Conservation (phyloP, 92 coral and sea anemone species). For the Scolanthus callimorphus region DNA sequence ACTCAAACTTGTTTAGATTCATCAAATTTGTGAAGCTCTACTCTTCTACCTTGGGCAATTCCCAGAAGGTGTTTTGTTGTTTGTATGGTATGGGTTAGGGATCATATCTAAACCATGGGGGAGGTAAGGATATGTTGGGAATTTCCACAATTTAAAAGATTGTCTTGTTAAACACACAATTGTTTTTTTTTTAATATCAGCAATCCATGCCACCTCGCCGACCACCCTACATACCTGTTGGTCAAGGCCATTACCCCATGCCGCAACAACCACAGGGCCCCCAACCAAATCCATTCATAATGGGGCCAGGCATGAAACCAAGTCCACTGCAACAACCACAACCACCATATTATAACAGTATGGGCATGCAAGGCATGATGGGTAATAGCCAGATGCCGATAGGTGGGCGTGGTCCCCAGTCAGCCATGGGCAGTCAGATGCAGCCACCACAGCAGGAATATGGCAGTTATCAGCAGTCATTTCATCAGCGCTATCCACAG, state of each 20-base stretch:
- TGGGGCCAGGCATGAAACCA: neutral
- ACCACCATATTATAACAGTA: slow-evolving; percentile 51
- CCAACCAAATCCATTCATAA: neutral
- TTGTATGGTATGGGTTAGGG: too few species aligned
- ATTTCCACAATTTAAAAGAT: too few species aligned
- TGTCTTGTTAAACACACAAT: too few species aligned
- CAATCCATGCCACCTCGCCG: slow-evolving; percentile 54
- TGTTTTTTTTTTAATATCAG: too few species aligned
- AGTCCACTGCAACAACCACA: slow-evolving; percentile 36
- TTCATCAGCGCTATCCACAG: slow-evolving; percentile 58
- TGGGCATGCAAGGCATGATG: slow-evolving; percentile 43
- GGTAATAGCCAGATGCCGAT: slow-evolving; percentile 9
- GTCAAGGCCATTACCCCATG: slow-evolving; percentile 23
- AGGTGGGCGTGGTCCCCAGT: slow-evolving; percentile 28
- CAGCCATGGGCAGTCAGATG: slow-evolving; percentile 48
- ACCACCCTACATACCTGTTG: slow-evolving; percentile 56
- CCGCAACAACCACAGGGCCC: slow-evolving; percentile 24
- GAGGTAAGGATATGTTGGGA: too few species aligned
- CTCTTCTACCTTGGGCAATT: too few species aligned
- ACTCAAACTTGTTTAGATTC: too few species aligned
- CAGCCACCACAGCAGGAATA: slow-evolving; percentile 58
- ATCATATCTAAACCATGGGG: too few species aligned
- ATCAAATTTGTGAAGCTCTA: too few species aligned
- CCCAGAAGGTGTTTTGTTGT: too few species aligned
- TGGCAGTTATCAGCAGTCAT: slow-evolving; percentile 53